These are phyloP conservation scores for Parthenolecanium corni DNA, from an alignment of 2,888 invertebrate genomes.

Conservation along the genomic window DNA sequence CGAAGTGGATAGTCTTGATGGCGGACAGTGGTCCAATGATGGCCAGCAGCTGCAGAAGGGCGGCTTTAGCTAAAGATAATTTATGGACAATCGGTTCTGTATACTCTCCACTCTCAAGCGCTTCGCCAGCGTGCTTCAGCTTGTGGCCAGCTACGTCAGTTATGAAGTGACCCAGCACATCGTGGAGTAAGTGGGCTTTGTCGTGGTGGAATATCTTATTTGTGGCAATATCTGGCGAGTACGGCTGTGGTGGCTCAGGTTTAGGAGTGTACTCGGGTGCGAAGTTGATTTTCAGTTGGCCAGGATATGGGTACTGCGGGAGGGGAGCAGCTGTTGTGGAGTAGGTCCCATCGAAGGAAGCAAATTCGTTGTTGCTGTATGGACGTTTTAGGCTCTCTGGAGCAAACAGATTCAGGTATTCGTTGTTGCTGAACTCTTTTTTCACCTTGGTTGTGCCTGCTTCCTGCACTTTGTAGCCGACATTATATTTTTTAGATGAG, in stretches of 20 bases:
- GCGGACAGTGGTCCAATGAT: constrained; percentile 25
- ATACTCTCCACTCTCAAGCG: constrained; percentile 14
- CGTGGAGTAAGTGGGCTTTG: not conserved
- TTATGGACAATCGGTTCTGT: constrained; percentile 27
- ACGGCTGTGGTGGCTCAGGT: not conserved
- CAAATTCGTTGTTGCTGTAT: constrained; percentile 6
- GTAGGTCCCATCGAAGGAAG: not conserved
- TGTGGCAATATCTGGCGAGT: constrained; percentile 7
- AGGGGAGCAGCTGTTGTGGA: not conserved
- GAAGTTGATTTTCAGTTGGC: constrained; percentile 4
- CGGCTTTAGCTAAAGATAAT: constrained; percentile 22
- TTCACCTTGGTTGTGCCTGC: constrained; percentile 6
- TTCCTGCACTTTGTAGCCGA: constrained; percentile 18
- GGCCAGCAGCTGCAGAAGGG: constrained; percentile 24
- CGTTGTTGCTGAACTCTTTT: constrained; percentile 23
- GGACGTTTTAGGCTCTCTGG: constrained; percentile 17
- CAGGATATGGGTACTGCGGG: constrained; percentile 9
- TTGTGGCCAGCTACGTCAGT: constrained; percentile 27
- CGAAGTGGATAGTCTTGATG: constrained; percentile 22
- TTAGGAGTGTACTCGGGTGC: not conserved
- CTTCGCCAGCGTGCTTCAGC: constrained; percentile 22
- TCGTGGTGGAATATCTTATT: constrained; percentile 18
- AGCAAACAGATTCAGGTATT: constrained; percentile 9
- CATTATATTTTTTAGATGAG: not conserved
- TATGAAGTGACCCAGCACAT: constrained; percentile 10